Base-by-base conservation (phyloP, 2,797 vertebrate species). In the Gouania willdenowi region DNA sequence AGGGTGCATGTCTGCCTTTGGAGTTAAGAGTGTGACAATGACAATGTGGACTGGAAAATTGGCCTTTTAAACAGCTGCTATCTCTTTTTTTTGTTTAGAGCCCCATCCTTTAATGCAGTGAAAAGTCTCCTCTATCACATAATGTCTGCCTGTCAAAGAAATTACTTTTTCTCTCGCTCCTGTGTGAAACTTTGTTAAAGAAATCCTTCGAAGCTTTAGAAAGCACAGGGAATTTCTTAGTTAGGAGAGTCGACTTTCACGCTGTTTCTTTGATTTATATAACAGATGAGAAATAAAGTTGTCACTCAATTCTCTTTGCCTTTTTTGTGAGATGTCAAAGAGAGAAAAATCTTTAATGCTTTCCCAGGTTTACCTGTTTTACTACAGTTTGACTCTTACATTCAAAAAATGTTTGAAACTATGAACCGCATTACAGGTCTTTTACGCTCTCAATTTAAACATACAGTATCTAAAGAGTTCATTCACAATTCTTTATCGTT, bases 21-120 rank as follows among this genome's bases (percentile, higher is more conserved):
- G 83, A 81, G 77, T 84, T 86, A 82, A 80, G 78, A 82, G 79
- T 81, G 83, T 85, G 82, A 85, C 86, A 84, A 86, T 87, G 85
- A 86, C 85, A 84, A 82, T 83, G 83, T 85, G 77, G 83, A 77
- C 82, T 82, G 77, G 79, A 82, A 83, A 83, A 87, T 85, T 84
- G 83, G 78, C 77, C 79, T 85, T 85, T 89, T 87, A 86, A 84
- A 82, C 77, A 77, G 75, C 79, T 67, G 60, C 82, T 81, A 79
- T 85, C 77, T 67, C 78, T 82, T 82, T 84, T 82, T 84, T 82
- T 83, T 84, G 81, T 87, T 86, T 58, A 64, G 68, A 81, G 63
- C 69, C 66, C 76, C 46, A 62, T 74, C 76, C 81, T 86, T 87
- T 83, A 82, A 84, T 78, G 66, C 81, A 66, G 57, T 65, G 70